Evolutionary conservation across 2,888 invertebrate genomes (phyloP).

Genomic region (Hirtodrosophila confusa): DNA sequence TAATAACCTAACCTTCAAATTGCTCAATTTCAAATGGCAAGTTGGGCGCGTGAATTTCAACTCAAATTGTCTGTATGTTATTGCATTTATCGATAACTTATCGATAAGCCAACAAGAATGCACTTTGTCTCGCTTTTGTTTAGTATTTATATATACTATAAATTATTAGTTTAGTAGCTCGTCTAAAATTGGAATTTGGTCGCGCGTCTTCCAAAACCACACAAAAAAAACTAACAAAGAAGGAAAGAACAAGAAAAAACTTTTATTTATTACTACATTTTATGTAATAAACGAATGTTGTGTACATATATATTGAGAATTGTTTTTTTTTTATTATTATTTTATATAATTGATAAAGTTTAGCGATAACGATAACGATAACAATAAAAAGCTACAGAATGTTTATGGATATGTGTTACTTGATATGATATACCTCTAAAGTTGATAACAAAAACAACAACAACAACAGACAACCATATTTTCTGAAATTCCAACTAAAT

Average conservation of each 20-base stretch:
- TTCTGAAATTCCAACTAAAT: too few species aligned
- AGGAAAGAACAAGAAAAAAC: constrained; percentile 32
- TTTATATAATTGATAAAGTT: too few species aligned
- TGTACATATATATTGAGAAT: constrained; percentile 51
- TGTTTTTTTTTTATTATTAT: not conserved
- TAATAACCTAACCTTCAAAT: not conserved
- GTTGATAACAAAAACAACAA: constrained; percentile 35
- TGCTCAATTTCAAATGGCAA: constrained; percentile 7
- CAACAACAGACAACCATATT: constrained; percentile 4
- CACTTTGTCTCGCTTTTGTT: constrained; percentile 60
- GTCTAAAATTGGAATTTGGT: constrained; percentile 18
- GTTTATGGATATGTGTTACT: constrained; percentile 28
- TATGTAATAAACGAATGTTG: constrained; percentile 55
- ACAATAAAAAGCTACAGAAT: constrained; percentile 21
- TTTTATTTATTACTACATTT: constrained; percentile 55
- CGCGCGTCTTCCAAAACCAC: constrained; percentile 50
- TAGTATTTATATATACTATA: constrained; percentile 66
- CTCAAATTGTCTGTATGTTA: not conserved
- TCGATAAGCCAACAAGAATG: constrained; percentile 17
- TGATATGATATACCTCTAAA: constrained; percentile 66
- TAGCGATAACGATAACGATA: constrained; percentile 31
- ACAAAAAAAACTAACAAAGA: constrained; percentile 25
- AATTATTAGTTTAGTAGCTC: constrained; percentile 28
- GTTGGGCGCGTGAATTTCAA: not conserved
- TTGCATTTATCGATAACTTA: constrained; percentile 32